Base-by-base conservation (phyloP, 2,888 invertebrate genomes). In the Gasteruption jaculator region DNA sequence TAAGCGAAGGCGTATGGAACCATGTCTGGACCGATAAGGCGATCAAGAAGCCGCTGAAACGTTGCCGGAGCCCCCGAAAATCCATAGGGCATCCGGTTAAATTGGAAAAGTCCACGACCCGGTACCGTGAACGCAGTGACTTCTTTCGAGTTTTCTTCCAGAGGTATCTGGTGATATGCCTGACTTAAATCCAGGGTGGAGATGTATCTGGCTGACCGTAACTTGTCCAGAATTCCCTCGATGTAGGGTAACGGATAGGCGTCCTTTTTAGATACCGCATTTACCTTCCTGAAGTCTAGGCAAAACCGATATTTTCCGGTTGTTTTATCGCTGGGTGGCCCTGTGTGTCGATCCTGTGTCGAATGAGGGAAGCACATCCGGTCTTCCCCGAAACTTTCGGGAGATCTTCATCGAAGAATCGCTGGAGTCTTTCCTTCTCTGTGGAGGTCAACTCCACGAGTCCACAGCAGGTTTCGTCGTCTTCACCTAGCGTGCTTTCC, bases 241-340 rank as follows among this genome's bases (percentile, higher is more conserved):
- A 65, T 56, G 26, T 53, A 54, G 1, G 57, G 63, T 0, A 65
- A 25, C 1, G 61, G 60, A 49, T 63, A 60, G 2, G 59, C 55
- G 46, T 63, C 59, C 18, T 50, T 46, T 20, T 51, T 44, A 0
- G 61, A 60, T 1, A 63, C 57, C 5, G 30, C 32, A 40, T 65
- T 68, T 0, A 65, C 36, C 33, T 57, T 54, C 8, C 62, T n/a
- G n/a, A n/a, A n/a, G n/a, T n/a, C n/a, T n/a, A n/a, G n/a, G n/a
- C n/a, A n/a, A n/a, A n/a, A n/a, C n/a, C n/a, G n/a, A n/a, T n/a
- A n/a, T n/a, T n/a, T n/a, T n/a, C n/a, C n/a, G n/a, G n/a, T n/a
- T n/a, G n/a, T n/a, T n/a, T n/a, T n/a, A n/a, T n/a, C n/a, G n/a
- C n/a, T n/a, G n/a, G n/a, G n/a, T n/a, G n/a, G n/a, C n/a, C n/a